Evolutionary conservation across 2,797 vertebrate species (phyloP).

Genomic region (Phoeniculus purpureus): DNA sequence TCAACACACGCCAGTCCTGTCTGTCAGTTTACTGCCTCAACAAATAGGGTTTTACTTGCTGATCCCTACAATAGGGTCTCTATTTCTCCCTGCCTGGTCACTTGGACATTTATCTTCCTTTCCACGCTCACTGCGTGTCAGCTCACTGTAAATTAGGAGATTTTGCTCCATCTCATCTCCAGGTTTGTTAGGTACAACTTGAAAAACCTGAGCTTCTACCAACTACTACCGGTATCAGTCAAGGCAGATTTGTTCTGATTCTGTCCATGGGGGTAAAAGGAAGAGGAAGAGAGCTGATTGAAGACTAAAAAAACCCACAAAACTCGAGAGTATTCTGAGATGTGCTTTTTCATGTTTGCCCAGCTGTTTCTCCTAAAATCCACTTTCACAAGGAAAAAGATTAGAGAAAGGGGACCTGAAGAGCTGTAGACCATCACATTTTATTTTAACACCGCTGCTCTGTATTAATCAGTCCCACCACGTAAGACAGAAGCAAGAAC

Average conservation of each 20-base stretch:
- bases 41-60: background rate
- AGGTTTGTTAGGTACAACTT: background rate
- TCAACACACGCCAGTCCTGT: background rate
- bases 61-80: background rate
- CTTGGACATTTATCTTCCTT: background rate
- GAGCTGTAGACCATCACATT: background rate
- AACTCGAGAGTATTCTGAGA: background rate
- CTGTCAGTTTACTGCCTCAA: background rate
- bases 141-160: background rate
- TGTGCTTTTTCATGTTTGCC: background rate
- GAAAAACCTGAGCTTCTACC: background rate
- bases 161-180: background rate
- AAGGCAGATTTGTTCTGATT: background rate
- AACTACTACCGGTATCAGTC: background rate
- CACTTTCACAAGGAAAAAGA: background rate
- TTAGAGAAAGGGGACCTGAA: background rate
- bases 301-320: background rate
- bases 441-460: background rate
- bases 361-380: background rate
- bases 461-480: background rate
- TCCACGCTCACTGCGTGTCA: background rate
- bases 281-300: background rate
- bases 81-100: background rate
- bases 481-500: background rate
- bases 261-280: accelerated